Percentiles rank a stretch among this genome's conserved stretches.
Evolutionary conservation across 2,888 invertebrate species (phyloP).

Genomic region (Ectobius pallidus): DNA sequence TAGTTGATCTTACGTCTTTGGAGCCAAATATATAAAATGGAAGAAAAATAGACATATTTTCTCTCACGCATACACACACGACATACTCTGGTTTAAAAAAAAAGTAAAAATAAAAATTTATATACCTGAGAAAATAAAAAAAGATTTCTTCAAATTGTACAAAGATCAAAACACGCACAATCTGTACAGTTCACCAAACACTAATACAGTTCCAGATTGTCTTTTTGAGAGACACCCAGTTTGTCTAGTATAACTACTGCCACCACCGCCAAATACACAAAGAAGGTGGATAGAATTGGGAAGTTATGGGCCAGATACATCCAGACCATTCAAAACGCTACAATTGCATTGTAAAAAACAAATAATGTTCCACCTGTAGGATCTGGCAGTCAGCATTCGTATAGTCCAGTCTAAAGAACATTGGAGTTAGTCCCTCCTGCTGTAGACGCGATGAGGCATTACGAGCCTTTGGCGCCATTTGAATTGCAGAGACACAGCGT

Average conservation of each 20-base stretch:
- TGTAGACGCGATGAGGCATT: background rate
- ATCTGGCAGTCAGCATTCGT: background rate
- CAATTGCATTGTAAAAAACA: background rate
- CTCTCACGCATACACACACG: too few relatives aligned
- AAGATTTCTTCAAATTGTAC: background rate
- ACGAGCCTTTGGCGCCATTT: conserved; percentile 35
- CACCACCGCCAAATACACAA: background rate
- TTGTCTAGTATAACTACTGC: background rate
- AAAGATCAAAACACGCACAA: too few relatives aligned
- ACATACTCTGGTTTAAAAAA: too few relatives aligned
- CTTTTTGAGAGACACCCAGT: background rate
- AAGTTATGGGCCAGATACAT: background rate
- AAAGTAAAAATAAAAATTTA: too few relatives aligned
- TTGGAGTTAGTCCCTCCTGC: too few relatives aligned
- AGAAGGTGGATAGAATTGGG: background rate
- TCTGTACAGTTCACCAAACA: background rate
- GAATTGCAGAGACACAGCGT: conserved; percentile 43
- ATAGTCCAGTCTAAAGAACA: too few relatives aligned
- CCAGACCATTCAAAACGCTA: background rate
- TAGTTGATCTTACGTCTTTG: too few relatives aligned
- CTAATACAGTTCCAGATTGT: background rate
- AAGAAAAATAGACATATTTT: too few relatives aligned
- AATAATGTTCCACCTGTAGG: background rate
- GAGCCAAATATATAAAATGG: too few relatives aligned
- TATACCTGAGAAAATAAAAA: background rate